Evolutionary conservation across 2,113 vertebrate species (phyloP), one percentile per base, ranked within the genome.

Genomic region (Oenanthe oenanthe): DNA sequence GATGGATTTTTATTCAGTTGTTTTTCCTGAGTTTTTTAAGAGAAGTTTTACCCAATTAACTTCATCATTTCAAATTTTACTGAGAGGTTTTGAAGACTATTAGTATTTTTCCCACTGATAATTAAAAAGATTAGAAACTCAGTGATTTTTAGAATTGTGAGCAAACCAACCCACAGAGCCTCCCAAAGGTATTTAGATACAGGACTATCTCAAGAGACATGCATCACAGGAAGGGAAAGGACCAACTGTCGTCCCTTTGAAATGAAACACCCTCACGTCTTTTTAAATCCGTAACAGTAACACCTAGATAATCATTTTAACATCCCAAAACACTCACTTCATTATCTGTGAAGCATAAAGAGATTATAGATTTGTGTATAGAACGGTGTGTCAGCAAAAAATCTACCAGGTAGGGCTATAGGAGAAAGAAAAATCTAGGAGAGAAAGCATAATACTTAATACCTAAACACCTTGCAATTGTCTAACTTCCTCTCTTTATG

Each of bases 251-350:
- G 2, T 8, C 32, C 18, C 29, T 91, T 65, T 17, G 5, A 85
- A 68, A 48, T 0, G 1, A 3, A 89, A 73, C 7, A 75, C 4
- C 22, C 6, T 65, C 12, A 34, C 2, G 0, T 10, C 18, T 71
- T 75, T 83, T 2, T n/a, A 91, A 67, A 4, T 67, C 42, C 24
- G 2, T 60, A 61, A 24, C 56, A 88, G 13, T 85, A 91, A 86
- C 38, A 67, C 9, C 20, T 3, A 22, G 18, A 22, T 4, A 93
- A 72, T n/a, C 0, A 63, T 38, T 85, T 88, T 32, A 63, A 45
- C 26, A 87, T 26, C 14, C 25, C 61, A 31, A 28, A 75, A n/a
- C 15, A 88, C 21, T 34, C 74, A 13, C 29, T 66, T 81, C 71
- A 63, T 77, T 71, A 83, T 40, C 21, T 84, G 29, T 51, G 21